A percentile compares a stretch with the other conserved stretches of the same genome.
These are phyloP conservation scores for Sminthurinus aureus DNA, from an alignment of 2,888 invertebrate genomes.

Conservation along the genomic window DNA sequence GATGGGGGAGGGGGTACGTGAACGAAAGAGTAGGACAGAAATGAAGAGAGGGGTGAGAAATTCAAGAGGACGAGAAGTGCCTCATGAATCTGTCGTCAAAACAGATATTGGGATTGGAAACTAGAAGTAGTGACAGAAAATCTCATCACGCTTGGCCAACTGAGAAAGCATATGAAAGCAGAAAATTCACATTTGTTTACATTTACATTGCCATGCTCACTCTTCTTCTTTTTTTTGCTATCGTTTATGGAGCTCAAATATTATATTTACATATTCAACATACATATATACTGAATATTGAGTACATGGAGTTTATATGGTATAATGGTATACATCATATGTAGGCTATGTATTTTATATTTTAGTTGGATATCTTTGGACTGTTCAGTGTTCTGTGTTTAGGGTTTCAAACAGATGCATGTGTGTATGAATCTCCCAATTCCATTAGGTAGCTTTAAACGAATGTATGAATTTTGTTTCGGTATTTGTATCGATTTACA, in stretches of 20 bases:
- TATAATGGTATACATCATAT: no score
- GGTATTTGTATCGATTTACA: neutral
- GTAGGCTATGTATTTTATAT: no score
- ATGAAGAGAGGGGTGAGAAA: conserved; percentile 38
- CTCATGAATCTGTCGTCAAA: conserved; percentile 60
- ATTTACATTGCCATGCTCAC: conserved; percentile 32
- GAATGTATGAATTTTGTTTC: neutral
- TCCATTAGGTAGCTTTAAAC: neutral
- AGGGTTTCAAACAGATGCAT: neutral
- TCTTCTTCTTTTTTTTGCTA: neutral
- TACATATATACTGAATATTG: no score
- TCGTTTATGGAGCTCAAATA: no score
- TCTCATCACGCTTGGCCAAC: conserved; percentile 58
- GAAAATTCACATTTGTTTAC: conserved; percentile 46
- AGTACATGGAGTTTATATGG: no score
- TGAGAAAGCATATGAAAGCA: conserved; percentile 55
- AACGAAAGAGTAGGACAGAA: no score
- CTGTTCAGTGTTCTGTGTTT: no score
- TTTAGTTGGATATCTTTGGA: neutral
- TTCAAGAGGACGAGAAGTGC: conserved; percentile 44
- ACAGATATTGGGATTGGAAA: conserved; percentile 53
- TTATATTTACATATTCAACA: no score
- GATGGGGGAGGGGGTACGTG: neutral
- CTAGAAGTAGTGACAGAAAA: conserved; percentile 57
- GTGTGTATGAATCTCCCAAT: neutral